Percentiles rank a stretch among this genome's conserved stretches.
These are phyloP conservation scores for Nannospalax galili DNA, from an alignment of 2,113 vertebrate genomes.

Conservation along the genomic window DNA sequence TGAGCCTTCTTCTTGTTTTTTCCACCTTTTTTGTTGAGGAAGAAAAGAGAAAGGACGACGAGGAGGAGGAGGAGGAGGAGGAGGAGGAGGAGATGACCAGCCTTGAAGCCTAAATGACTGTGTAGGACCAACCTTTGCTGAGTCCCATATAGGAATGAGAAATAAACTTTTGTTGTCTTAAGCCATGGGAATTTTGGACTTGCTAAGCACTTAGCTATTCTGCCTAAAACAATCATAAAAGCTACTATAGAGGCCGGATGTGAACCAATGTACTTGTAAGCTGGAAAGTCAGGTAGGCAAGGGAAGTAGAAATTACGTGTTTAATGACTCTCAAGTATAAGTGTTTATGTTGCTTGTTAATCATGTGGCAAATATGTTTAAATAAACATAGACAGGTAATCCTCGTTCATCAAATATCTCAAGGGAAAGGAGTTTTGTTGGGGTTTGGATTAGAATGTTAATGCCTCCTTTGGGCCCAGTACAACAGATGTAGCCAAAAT, in stretches of 20 bases:
- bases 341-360: neutral
- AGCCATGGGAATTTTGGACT: constrained; percentile 18
- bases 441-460: constrained; percentile 1
- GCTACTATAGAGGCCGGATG: neutral
- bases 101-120: neutral
- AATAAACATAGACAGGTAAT: constrained; percentile 49
- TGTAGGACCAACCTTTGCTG: neutral
- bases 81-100: neutral
- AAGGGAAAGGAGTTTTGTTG: constrained; percentile 17
- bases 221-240: constrained; percentile 35
- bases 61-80: too few relatives aligned
- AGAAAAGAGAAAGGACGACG: too few relatives aligned
- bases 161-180: neutral
- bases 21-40: too few relatives aligned
- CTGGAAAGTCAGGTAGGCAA: constrained; percentile 19
- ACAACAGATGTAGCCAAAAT: neutral
- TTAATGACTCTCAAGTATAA: constrained; percentile 44
- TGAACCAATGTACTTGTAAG: constrained; percentile 26
- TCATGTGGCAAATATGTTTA: constrained; percentile 51
- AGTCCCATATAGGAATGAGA: neutral
- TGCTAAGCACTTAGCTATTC: neutral
- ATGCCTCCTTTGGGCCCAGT: neutral
- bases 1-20: too few relatives aligned
- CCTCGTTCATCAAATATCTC: constrained; percentile 47
- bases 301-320: constrained; percentile 8